A percentile compares a stretch with the other conserved stretches of the same genome.
Evolutionary conservation across 2,888 invertebrate species (phyloP).

Genomic region (Geophilus truncorum): DNA sequence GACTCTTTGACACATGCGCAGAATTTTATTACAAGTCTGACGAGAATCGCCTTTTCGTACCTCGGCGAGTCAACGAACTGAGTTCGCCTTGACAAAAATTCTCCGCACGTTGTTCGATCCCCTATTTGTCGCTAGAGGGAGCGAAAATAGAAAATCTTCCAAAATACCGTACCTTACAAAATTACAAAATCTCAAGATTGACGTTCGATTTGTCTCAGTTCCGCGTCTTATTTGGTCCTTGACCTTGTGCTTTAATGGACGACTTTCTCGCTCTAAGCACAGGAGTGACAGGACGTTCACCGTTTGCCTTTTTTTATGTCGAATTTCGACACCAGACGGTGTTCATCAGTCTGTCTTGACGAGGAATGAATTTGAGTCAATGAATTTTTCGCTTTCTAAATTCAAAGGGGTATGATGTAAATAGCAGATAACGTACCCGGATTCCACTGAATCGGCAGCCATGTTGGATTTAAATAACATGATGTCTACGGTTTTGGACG

Average conservation of each 20-base stretch:
- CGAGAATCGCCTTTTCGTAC: slow-evolving; percentile 1
- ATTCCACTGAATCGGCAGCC: not conserved
- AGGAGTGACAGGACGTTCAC: not conserved
- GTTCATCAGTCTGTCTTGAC: no score
- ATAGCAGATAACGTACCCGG: not conserved
- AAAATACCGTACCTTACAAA: no score
- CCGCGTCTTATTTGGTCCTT: not conserved
- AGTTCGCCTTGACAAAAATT: slow-evolving; percentile 12
- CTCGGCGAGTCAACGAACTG: not conserved
- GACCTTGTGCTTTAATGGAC: not conserved
- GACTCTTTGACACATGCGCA: slow-evolving; percentile 12
- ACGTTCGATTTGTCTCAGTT: not conserved
- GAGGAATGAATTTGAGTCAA: not conserved
- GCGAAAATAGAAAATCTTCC: not conserved
- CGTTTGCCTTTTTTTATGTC: not conserved
- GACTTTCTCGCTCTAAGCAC: not conserved
- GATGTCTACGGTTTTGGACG: not conserved
- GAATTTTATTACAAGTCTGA: slow-evolving; percentile 9
- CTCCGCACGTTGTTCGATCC: not conserved
- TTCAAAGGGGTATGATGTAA: not conserved
- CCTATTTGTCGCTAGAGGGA: not conserved
- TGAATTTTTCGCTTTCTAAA: not conserved
- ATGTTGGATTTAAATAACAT: slow-evolving; percentile 16
- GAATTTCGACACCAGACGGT: not conserved
- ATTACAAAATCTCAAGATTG: not conserved